Evolutionary conservation across 2,113 vertebrate genomes (phyloP), one percentile per base, ranked within the genome.

Genomic region (Ictidomys tridecemlineatus): DNA sequence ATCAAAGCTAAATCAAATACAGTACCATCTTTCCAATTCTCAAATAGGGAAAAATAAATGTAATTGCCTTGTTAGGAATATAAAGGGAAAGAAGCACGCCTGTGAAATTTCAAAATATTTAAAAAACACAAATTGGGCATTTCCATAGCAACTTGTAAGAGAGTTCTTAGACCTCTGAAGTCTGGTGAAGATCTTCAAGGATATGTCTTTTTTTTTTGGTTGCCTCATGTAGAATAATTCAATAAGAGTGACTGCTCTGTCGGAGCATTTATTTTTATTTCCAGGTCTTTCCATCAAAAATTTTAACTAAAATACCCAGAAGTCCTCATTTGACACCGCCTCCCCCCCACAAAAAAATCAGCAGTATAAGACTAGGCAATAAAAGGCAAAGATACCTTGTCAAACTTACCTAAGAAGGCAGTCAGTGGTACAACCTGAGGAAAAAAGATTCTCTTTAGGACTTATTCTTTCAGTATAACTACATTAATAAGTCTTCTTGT

Each of bases 211-310:
- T 53, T 91, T 51, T 48, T 51, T 1, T 51, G 13, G 28, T 51
- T 51, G 28, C 28, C 73, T n/a, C 85, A 77, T 26, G 80, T 6
- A 90, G 30, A 83, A 18, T 58, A 80, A n/a, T 34, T 77, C 28
- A 39, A 5, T 24, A 84, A 12, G 30, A 85, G 4, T 26, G 9
- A 45, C 61, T 93, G 42, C 28, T 76, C 96, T 84, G 30, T 45
- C 76, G 10, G 42, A 91, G 73, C 6, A 82, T n/a, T 89, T 30
- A 53, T 42, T 91, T 95, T 93, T 74, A 84, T 70, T 79, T 82
- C 84, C 65, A 85, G 32, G 37, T 61, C 37, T 94, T 96, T 39
- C 10, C 37, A 53, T 39, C 63, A 84, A n/a, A 20, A 17, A 3
- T 80, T 97, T 88, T 16, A 63, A 93, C 17, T 67, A 42, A 83